Conservation (phyloP, 2,888 invertebrate species). For the Merodon equestris region DNA sequence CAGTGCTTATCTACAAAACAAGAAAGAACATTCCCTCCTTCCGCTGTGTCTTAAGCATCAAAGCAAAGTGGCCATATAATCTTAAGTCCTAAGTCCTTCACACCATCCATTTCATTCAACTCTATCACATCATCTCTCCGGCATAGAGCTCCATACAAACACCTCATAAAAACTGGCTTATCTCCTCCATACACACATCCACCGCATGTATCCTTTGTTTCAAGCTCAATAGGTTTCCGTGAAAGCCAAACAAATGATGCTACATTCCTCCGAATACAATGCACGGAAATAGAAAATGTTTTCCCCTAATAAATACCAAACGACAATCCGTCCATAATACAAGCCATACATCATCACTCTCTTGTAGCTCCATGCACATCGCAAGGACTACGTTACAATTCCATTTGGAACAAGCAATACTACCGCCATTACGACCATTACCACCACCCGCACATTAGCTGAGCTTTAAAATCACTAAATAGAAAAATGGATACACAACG, state of each 20-base stretch:
- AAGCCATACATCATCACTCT: constrained; percentile 47
- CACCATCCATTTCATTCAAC: too few species aligned
- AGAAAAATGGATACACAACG: constrained; percentile 37
- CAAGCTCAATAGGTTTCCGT: constrained; percentile 64
- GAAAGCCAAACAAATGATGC: constrained; percentile 56
- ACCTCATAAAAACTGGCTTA: constrained; percentile 36
- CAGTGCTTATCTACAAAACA: too few species aligned
- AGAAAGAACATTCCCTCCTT: too few species aligned
- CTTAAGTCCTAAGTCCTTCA: background rate
- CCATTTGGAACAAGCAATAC: constrained; percentile 38
- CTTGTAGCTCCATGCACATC: too few species aligned
- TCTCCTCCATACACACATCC: constrained; percentile 48
- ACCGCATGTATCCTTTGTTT: constrained; percentile 52
- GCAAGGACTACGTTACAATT: constrained; percentile 4
- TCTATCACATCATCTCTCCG: background rate
- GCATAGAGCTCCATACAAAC: background rate
- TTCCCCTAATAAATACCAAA: constrained; percentile 45
- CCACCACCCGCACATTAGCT: constrained; percentile 40
- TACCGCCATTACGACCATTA: too few species aligned
- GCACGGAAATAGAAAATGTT: constrained; percentile 42
- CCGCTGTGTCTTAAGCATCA: background rate
- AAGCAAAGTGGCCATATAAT: background rate
- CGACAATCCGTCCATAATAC: constrained; percentile 62
- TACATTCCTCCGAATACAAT: constrained; percentile 28
- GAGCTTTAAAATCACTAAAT: constrained; percentile 46